Conservation (phyloP, 1,140 invertebrate species). For the Lethrus apterus region DNA sequence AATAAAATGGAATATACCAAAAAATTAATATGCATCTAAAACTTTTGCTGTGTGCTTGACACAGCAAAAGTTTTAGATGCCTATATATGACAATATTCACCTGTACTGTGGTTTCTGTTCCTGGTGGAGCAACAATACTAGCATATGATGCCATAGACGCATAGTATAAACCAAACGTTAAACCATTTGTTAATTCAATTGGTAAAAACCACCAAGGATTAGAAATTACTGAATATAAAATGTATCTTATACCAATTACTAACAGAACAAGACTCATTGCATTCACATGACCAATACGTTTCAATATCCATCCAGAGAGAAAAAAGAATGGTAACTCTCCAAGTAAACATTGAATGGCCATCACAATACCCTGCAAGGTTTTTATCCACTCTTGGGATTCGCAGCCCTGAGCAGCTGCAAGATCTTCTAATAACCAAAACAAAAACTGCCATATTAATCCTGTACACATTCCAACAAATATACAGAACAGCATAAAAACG, state of each 20-base stretch:
- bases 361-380: constrained; percentile 71
- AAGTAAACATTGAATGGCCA: constrained; percentile 71
- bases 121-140: constrained; percentile 73
- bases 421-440: constrained; percentile 72
- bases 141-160: constrained; percentile 85
- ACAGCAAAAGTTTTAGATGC: too few relatives aligned
- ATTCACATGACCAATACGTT: constrained; percentile 73
- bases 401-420: constrained; percentile 46
- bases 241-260: constrained; percentile 66
- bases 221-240: constrained; percentile 71
- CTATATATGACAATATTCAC: constrained; percentile 41
- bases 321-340: constrained; percentile 90
- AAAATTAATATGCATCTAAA: too few relatives aligned
- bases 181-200: constrained; percentile 78
- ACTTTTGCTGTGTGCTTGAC: too few relatives aligned
- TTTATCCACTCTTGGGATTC: constrained; percentile 55
- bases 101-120: constrained; percentile 79
- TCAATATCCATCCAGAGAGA: constrained; percentile 70
- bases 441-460: constrained; percentile 84
- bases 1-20: too few relatives aligned
- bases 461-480: constrained; percentile 75
- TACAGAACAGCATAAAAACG: constrained; percentile 69
- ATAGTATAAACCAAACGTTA: constrained; percentile 85
- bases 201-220: constrained; percentile 78
- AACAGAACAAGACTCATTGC: constrained; percentile 77